Evolutionary conservation across 1,140 invertebrate species (phyloP), one percentile per base, ranked within the genome.

Genomic region (Phenacoccus solenopsis): DNA sequence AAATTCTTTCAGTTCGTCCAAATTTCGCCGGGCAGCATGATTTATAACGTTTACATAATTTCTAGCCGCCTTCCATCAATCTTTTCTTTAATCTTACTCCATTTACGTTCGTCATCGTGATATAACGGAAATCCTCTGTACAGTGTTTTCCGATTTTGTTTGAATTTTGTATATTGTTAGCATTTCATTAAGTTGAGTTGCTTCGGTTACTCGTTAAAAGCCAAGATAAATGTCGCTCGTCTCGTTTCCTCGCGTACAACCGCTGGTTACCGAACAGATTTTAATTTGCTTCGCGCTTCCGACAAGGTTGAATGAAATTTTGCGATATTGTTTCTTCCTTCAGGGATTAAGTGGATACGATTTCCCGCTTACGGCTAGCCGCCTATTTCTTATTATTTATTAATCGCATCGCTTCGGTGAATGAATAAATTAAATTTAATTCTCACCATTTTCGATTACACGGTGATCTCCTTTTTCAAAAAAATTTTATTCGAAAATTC

Each of bases 21-120:
- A 49, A 49, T 49, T 16, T 16, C 38, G 20, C 38, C 5, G 3
- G 12, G 20, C 5, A 2, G 13, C 3, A 49, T 9, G 38, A 49
- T 49, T 49, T 49, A 49, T 49, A 49, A 49, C 38, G 38, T 49
- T 49, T 49, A 49, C 38, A 49, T 49, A 49, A 49, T 49, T 49
- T 16, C 16, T 49, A 3, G 20, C 16, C 20, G 3, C 38, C 12
- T 49, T 49, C 38, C 38, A 49, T 49, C 38, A 49, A 49, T 49
- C 38, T 49, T 49, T 49, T 49, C 38, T 2, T 49, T 49, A 49
- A 49, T 49, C 38, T 49, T 10, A 49, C 38, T 32, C n/a, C 38
- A n/a, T 49, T 49, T 10, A 13, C 16, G 38, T 49, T 49, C 3
- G 38, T 49, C 3, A 49, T 49, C 38, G 38, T 49, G 38, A 49